Percentiles rank a stretch among this genome's conserved stretches.
These are phyloP conservation scores for Siphamia tubifer DNA, from an alignment of 2,113 vertebrate genomes.

Conservation along the genomic window DNA sequence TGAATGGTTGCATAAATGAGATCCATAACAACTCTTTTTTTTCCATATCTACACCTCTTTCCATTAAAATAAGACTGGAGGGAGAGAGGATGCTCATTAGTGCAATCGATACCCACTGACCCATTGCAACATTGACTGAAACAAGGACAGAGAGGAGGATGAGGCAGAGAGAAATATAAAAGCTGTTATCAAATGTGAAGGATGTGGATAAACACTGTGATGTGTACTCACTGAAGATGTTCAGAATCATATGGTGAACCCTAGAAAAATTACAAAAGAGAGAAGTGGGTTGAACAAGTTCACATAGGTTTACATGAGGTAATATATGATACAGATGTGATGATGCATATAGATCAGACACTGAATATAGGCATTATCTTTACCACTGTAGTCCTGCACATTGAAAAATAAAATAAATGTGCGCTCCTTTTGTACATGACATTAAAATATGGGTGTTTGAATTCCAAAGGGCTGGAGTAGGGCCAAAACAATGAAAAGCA, in stretches of 20 bases:
- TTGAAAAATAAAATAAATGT: not conserved
- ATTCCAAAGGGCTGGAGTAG: not conserved
- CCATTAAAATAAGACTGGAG: not conserved
- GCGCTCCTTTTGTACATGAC: not conserved
- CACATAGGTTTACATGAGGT: not conserved
- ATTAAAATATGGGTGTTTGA: no score
- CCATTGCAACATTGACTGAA: not conserved
- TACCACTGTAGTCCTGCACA: not conserved
- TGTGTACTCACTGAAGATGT: constrained; percentile 72
- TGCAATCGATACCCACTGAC: constrained; percentile 40
- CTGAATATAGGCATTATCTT: not conserved
- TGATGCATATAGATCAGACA: not conserved
- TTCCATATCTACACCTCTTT: not conserved
- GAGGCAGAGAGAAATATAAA: not conserved
- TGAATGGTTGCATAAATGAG: constrained; percentile 23
- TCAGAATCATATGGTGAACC: constrained; percentile 51
- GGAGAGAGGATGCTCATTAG: constrained; percentile 9
- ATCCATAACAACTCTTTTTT: no score
- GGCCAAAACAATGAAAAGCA: not conserved
- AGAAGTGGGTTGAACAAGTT: not conserved
- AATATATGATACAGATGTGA: not conserved
- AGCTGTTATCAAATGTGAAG: not conserved
- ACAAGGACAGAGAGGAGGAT: not conserved
- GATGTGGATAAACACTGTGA: not conserved
- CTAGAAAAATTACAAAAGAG: constrained; percentile 46